Percentiles rank a stretch among this genome's conserved stretches.
phyloP scores from a whole-genome alignment of 2,113 vertebrate species.

The Ailurus styani region DNA sequence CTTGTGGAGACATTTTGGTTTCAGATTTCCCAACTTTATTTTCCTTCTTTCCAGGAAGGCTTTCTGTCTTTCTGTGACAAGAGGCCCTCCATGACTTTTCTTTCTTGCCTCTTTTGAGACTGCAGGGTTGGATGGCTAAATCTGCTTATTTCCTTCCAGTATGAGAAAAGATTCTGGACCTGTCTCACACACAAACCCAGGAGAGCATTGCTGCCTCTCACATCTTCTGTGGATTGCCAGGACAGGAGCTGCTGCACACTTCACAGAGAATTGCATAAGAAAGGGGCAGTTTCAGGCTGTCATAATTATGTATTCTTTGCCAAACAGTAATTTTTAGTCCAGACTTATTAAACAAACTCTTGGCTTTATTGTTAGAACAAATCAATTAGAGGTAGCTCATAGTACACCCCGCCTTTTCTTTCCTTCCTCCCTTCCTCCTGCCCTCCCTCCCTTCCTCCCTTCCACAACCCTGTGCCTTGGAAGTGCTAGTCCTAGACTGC shows the following conservation, averaged over 20 bases:
- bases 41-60: neutral
- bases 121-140: neutral
- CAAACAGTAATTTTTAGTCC: neutral
- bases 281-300: neutral
- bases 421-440: too few relatives aligned
- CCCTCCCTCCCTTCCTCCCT: too few relatives aligned
- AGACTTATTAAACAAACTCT: neutral
- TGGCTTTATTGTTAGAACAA: conserved; percentile 4
- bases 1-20: neutral
- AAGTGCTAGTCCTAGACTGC: neutral
- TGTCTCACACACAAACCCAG: neutral
- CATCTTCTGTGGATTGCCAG: neutral
- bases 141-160: neutral
- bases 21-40: conserved; percentile 6
- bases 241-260: neutral
- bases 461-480: neutral
- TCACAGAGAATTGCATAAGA: neutral
- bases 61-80: neutral
- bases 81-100: neutral
- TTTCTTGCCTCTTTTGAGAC: neutral
- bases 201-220: neutral
- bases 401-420: neutral
- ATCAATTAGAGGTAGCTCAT: neutral
- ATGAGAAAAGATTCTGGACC: neutral
- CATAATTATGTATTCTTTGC: neutral